Evolutionary conservation across 2,888 invertebrate genomes (phyloP).

Genomic region (Halocaridina rubra): DNA sequence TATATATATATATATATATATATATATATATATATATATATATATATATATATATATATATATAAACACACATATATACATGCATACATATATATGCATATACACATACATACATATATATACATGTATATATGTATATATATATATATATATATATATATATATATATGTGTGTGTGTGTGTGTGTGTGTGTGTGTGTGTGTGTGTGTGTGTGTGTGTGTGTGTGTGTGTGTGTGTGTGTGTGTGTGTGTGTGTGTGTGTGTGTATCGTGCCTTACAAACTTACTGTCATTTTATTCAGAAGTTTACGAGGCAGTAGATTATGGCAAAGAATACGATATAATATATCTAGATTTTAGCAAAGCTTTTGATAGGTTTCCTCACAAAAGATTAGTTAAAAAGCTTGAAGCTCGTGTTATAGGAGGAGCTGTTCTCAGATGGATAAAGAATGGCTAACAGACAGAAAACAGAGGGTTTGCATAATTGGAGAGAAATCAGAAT

Average conservation of each 20-base stretch:
- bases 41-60: background rate
- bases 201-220: background rate
- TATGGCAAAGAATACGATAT: no score
- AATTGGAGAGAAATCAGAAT: no score
- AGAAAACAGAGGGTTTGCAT: no score
- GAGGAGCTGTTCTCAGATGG: no score
- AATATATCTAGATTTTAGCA: no score
- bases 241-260: background rate
- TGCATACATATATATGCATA: constrained; percentile 5
- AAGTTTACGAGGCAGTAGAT: no score
- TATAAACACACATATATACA: background rate
- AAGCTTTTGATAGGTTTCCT: no score
- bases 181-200: background rate
- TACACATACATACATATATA: constrained; percentile 14
- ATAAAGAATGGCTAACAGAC: no score
- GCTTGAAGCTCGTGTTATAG: no score
- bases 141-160: background rate
- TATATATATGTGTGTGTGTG: background rate
- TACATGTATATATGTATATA: background rate
- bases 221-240: background rate
- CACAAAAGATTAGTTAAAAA: no score
- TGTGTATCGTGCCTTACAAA: background rate
- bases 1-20: background rate
- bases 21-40: background rate
- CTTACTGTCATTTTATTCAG: no score